phyloP scores from a whole-genome alignment of 2,797 vertebrate genomes.

The Scleropages formosus region DNA sequence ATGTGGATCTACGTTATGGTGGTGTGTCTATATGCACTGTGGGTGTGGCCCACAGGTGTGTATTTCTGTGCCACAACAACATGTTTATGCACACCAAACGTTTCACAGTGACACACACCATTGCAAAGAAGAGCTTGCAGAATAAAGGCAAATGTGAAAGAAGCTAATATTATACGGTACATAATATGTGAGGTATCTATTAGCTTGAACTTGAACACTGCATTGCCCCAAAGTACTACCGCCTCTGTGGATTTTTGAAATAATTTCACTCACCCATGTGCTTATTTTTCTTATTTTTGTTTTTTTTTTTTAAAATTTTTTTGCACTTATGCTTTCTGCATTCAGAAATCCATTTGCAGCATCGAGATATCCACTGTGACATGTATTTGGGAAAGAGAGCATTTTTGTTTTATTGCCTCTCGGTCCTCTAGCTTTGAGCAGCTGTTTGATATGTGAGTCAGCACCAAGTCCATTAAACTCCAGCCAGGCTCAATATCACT shows the following conservation, averaged over 20 bases:
- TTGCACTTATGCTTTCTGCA: conserved; percentile 30
- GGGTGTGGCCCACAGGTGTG: background rate
- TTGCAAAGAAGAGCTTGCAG: background rate
- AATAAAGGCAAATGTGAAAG: background rate
- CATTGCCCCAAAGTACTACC: background rate
- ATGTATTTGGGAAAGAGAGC: background rate
- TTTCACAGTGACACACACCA: background rate
- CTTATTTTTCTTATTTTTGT: conserved; percentile 40
- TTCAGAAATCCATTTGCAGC: conserved; percentile 35
- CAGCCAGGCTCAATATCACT: background rate
- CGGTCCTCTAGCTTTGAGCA: background rate
- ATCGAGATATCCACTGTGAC: conserved; percentile 27
- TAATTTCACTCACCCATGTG: background rate
- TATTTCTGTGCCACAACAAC: background rate
- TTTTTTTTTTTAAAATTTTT: conserved; percentile 38
- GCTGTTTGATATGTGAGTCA: background rate
- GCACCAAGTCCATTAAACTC: background rate
- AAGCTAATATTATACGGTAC: no score
- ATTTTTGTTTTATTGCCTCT: background rate
- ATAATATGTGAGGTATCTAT: no score
- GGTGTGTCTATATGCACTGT: background rate
- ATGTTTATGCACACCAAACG: background rate
- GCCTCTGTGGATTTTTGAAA: conserved; percentile 6
- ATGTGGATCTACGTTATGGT: background rate
- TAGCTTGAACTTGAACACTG: background rate